Evolutionary conservation across 2,888 invertebrate species (phyloP).

Genomic region (Diadromus collaris): DNA sequence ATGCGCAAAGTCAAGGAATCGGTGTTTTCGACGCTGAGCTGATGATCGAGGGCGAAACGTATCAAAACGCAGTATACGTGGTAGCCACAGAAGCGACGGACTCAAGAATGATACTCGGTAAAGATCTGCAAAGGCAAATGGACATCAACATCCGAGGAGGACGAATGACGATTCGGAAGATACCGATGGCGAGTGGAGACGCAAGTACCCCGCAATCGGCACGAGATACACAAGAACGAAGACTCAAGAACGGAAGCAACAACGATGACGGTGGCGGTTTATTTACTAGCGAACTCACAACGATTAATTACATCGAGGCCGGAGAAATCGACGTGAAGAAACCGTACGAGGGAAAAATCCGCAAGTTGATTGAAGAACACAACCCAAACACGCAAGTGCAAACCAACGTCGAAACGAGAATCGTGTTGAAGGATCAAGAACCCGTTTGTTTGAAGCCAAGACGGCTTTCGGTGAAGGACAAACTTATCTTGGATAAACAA

Average conservation of each 20-base stretch:
- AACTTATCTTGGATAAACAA: slow-evolving; percentile 57
- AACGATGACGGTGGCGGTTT: neutral
- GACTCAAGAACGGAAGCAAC: neutral
- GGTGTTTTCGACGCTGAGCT: slow-evolving; percentile 33
- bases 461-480: slow-evolving; percentile 44
- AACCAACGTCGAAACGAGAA: slow-evolving; percentile 52
- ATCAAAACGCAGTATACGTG: slow-evolving; percentile 41
- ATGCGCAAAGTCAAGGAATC: slow-evolving; percentile 26
- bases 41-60: slow-evolving; percentile 10
- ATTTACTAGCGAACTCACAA: neutral
- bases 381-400: slow-evolving; percentile 31
- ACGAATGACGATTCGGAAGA: slow-evolving; percentile 6
- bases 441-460: slow-evolving; percentile 47
- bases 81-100: slow-evolving; percentile 41
- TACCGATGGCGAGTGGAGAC: neutral
- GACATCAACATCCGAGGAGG: slow-evolving; percentile 30
- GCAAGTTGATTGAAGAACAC: slow-evolving; percentile 29
- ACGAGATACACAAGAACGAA: neutral
- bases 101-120: slow-evolving; percentile 27
- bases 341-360: slow-evolving; percentile 15
- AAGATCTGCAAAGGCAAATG: slow-evolving; percentile 28
- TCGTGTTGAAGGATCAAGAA: slow-evolving; percentile 48
- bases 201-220: too few species aligned
- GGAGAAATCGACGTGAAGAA: slow-evolving; percentile 8
- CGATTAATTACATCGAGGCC: neutral